Conservation (phyloP, 2,888 invertebrate genomes). For the Syritta pipiens region DNA sequence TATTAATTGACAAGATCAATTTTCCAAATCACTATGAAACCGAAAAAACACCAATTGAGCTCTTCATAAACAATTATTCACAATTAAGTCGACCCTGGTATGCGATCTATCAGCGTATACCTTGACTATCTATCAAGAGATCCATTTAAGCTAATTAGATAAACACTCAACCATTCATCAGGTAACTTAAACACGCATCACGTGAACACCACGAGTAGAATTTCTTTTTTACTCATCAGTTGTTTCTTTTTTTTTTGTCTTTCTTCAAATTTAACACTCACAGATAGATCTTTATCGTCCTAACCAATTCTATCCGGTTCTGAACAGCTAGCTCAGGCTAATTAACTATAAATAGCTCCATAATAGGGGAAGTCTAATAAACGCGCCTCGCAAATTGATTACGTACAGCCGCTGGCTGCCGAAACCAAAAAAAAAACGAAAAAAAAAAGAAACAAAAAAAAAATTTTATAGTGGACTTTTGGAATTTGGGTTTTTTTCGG, state of each 20-base stretch:
- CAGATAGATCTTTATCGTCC: background rate
- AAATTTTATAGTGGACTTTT: background rate
- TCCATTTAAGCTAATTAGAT: background rate
- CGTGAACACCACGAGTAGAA: slow-evolving; percentile 29
- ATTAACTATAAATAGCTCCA: slow-evolving; percentile 23
- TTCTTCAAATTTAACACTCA: slow-evolving; percentile 9
- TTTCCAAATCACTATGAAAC: no score
- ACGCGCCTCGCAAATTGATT: slow-evolving; percentile 16
- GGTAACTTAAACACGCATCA: slow-evolving; percentile 14
- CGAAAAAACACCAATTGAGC: no score
- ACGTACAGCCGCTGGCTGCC: no score
- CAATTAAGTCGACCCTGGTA: no score
- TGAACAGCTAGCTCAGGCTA: background rate
- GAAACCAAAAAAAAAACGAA: no score
- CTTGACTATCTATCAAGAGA: background rate
- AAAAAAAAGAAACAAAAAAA: background rate
- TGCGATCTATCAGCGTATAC: no score
- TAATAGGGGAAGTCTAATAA: slow-evolving; percentile 29
- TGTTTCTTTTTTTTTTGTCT: no score
- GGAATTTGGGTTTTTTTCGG: background rate
- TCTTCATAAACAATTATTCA: no score
- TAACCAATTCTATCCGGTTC: slow-evolving; percentile 10
- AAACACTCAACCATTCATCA: slow-evolving; percentile 5
- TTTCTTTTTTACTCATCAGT: no score
- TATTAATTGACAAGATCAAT: no score